Evolutionary conservation across 1,140 invertebrate species (phyloP).

Genomic region (Brachionus rubens): DNA sequence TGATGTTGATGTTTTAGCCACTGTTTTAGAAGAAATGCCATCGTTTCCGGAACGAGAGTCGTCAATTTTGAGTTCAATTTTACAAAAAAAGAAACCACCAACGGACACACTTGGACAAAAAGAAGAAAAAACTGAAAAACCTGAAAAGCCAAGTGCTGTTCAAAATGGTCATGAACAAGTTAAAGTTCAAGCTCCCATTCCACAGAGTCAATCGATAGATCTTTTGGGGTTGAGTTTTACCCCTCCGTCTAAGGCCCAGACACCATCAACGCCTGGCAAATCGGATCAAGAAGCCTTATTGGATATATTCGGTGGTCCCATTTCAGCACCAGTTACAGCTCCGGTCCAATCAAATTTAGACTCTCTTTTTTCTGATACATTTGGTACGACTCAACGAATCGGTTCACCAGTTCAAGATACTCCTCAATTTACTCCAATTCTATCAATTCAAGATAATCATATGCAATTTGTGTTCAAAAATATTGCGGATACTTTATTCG

Average conservation of each 20-base stretch:
- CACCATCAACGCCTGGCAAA: background rate
- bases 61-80: slow-evolving; percentile 77
- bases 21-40: slow-evolving; percentile 99
- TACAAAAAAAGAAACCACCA: slow-evolving; percentile 73
- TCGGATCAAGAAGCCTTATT: slow-evolving; percentile 38
- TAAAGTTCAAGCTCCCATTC: background rate
- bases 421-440: background rate
- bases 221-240: slow-evolving; percentile 17
- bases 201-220: background rate
- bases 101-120: background rate
- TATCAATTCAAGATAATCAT: slow-evolving; percentile 18
- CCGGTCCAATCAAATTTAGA: slow-evolving; percentile 10
- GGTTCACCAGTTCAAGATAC: background rate
- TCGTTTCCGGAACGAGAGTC: slow-evolving; percentile 98
- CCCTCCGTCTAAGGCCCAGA: background rate
- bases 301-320: slow-evolving; percentile 39
- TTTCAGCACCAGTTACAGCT: background rate
- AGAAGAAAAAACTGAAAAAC: slow-evolving; percentile 27
- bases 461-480: slow-evolving; percentile 61
- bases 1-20: slow-evolving; percentile 91
- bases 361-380: slow-evolving; percentile 15
- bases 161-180: slow-evolving; percentile 14
- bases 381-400: background rate
- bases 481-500: slow-evolving; percentile 94
- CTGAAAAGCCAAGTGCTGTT: background rate